These are phyloP conservation scores for Aurelia aurita DNA, from an alignment of 30 jellyfish, hydroid and myxozoan genomes.

Conservation along the genomic window DNA sequence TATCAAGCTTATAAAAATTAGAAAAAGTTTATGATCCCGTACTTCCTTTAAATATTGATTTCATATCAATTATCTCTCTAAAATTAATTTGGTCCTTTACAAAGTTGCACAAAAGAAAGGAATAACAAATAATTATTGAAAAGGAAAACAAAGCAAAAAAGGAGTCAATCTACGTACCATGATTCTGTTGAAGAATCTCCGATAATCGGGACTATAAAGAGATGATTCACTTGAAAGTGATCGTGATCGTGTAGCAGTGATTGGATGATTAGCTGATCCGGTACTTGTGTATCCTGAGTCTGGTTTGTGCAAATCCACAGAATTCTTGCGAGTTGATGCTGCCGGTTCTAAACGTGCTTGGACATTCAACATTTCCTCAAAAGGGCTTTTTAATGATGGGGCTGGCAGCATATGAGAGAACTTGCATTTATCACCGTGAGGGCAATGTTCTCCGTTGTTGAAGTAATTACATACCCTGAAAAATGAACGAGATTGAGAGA, in stretches of 20 bases:
- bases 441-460: slow-evolving; percentile 3
- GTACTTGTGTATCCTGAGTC: slow-evolving; percentile 36
- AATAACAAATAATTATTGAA: not conserved
- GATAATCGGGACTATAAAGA: slow-evolving; percentile 13
- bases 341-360: not conserved
- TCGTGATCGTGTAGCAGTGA: slow-evolving; percentile 13
- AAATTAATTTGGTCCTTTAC: too few species aligned
- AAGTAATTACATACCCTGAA: slow-evolving; percentile 2
- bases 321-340: not conserved
- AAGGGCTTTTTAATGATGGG: slow-evolving; percentile 36
- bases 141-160: not conserved
- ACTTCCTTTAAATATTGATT: too few species aligned
- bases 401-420: slow-evolving; percentile 39
- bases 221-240: slow-evolving; percentile 10
- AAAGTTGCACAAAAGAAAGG: too few species aligned
- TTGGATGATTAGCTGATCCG: slow-evolving; percentile 6
- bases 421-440: slow-evolving; percentile 28
- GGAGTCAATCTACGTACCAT: slow-evolving; percentile 9
- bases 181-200: slow-evolving; percentile 29
- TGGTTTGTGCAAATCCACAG: not conserved
- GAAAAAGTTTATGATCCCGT: too few species aligned
- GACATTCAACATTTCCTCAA: slow-evolving; percentile 18
- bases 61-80: too few species aligned
- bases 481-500: too few species aligned
- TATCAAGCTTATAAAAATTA: too few species aligned